phyloP scores from a whole-genome alignment of 2,113 vertebrate species.

The Phaethon lepturus region DNA sequence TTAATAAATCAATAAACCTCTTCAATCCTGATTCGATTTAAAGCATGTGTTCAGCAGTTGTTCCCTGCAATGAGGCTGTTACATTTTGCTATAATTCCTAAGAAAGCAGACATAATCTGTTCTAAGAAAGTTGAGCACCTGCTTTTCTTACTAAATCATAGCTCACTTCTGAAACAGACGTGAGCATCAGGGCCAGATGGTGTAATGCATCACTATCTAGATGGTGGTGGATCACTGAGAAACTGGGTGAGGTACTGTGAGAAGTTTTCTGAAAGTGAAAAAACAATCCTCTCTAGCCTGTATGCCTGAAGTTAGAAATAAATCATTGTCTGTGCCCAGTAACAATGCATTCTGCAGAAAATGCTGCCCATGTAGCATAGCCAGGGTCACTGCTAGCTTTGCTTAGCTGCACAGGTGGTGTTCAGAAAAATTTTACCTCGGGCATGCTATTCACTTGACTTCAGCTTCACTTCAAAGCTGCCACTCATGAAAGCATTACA shows the following conservation, averaged over 20 bases:
- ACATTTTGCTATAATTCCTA: background rate
- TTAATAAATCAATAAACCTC: conserved; percentile 42
- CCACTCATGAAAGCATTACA: background rate
- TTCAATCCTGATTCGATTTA: background rate
- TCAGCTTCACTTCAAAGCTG: background rate
- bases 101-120: background rate
- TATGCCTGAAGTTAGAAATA: conserved; percentile 26
- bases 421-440: background rate
- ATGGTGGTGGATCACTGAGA: background rate
- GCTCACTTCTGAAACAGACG: background rate
- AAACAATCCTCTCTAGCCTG: conserved; percentile 1
- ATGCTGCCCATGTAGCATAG: background rate
- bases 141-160: conserved; percentile 1
- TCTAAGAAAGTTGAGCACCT: background rate
- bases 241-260: background rate
- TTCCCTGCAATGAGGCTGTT: background rate
- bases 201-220: background rate
- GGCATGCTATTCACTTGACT: background rate
- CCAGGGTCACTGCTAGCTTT: background rate
- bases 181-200: background rate
- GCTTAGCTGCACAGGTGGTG: background rate
- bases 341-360: background rate
- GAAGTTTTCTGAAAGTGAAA: conserved; percentile 43
- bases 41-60: background rate
- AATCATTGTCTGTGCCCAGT: background rate